These are phyloP conservation scores for Chloroclystis v-ata DNA, from an alignment of 2,888 invertebrate genomes.

Conservation along the genomic window DNA sequence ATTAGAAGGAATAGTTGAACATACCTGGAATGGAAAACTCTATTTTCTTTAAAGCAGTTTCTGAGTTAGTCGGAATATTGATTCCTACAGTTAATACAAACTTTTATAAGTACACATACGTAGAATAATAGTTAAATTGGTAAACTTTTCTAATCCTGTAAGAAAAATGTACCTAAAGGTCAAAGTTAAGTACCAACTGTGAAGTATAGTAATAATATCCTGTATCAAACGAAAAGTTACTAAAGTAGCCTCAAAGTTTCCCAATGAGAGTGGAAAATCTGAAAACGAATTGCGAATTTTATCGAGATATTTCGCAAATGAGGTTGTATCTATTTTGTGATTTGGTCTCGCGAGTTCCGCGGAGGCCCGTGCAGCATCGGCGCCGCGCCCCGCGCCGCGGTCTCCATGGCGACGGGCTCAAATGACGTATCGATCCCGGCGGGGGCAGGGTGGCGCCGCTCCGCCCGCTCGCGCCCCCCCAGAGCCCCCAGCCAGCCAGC, in stretches of 20 bases:
- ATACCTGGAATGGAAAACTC: too few species aligned
- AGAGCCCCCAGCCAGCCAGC: constrained; percentile 51
- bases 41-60: too few species aligned
- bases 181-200: too few species aligned
- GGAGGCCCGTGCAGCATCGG: constrained; percentile 67
- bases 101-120: too few species aligned
- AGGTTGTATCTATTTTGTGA: constrained; percentile 68
- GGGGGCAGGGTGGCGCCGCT: constrained; percentile 71
- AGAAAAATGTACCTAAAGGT: too few species aligned
- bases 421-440: constrained; percentile 78
- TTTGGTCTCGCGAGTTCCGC: constrained; percentile 56
- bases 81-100: too few species aligned
- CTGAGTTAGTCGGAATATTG: too few species aligned
- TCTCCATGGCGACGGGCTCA: constrained; percentile 78
- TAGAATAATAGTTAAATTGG: too few species aligned
- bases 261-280: constrained; percentile 30
- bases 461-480: constrained; percentile 66
- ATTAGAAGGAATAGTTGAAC: too few species aligned
- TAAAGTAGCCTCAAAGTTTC: constrained; percentile 12
- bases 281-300: constrained; percentile 51
- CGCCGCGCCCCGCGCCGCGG: constrained; percentile 77
- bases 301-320: constrained; percentile 64
- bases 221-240: constrained; percentile 8
- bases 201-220: constrained; percentile 1
- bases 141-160: too few species aligned